These are phyloP conservation scores for Omphaloscelis lunosa DNA, from an alignment of 2,888 invertebrate species.

Conservation along the genomic window DNA sequence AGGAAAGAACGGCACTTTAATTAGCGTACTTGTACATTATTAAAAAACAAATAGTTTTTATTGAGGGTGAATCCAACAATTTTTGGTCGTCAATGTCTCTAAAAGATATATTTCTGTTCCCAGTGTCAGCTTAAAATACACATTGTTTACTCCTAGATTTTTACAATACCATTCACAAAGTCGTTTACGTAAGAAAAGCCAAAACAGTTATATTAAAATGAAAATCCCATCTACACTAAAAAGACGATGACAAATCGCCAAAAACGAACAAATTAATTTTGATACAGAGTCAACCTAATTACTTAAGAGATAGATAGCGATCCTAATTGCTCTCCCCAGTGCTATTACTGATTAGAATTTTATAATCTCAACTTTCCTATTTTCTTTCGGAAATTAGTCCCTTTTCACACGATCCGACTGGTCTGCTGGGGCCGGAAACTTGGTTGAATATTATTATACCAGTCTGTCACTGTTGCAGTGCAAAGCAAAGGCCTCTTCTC, in stretches of 20 bases:
- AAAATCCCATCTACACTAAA: not conserved
- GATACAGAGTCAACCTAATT: conserved; percentile 22
- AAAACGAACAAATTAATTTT: conserved; percentile 8
- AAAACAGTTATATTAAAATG: conserved; percentile 9
- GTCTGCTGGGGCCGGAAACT: not conserved
- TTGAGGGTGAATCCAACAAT: not conserved
- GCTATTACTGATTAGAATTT: conserved; percentile 9
- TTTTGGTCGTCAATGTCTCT: not conserved
- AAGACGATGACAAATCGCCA: conserved; percentile 6
- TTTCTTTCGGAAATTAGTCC: not conserved
- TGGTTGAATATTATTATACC: not conserved
- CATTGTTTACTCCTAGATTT: too few relatives aligned
- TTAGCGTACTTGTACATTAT: too few relatives aligned
- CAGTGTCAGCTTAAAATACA: not conserved
- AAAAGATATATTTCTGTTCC: not conserved
- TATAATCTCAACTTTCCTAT: conserved; percentile 4
- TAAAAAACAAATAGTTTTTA: too few relatives aligned
- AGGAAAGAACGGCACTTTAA: not conserved
- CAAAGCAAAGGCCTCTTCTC: too few relatives aligned
- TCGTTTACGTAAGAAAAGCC: not conserved
- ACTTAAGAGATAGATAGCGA: conserved; percentile 26
- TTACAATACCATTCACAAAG: not conserved
- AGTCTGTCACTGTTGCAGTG: not conserved
- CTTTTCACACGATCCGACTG: not conserved
- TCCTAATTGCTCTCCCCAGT: conserved; percentile 17